Evolutionary conservation across 2,888 invertebrate species (phyloP), one percentile per base, ranked within the genome.

Genomic region (Xanthorhoe spadicearia): DNA sequence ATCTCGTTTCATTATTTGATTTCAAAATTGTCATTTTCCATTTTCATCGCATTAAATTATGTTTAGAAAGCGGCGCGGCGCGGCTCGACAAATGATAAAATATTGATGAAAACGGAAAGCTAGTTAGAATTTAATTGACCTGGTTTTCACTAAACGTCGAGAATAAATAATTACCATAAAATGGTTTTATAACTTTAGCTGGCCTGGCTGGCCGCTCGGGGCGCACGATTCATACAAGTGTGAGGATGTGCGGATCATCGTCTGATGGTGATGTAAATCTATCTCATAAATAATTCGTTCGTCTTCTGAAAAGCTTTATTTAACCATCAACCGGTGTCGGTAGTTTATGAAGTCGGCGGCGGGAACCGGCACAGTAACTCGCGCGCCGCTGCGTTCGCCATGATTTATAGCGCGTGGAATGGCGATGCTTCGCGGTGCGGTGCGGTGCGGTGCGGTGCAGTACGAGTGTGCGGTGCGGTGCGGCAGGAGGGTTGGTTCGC

Each of bases 181-280:
- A 48, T 48, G 7, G 48, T 17, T 48, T 46, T 48, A 17, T 17
- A 43, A 10, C 9, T 9, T 2, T 38, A 38, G 35, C 35, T 38
- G n/a, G n/a, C n/a, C 10, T 2, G 10, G 38, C 38, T 43, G 13
- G 38, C 38, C 10, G 13, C 10, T 43, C 4, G 38, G 38, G 13
- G 38, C 13, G 23, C 38, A 43, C 13, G 13, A 43, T 13, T 43
- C 2, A 13, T 13, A 32, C 3, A 43, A 13, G 13, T 43, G 38
- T 13, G 38, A 10, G 38, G 38, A n/a, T 13, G 19, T 15, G 46
- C 46, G 48, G 10, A 23, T 56, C 56, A 56, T 56, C 46, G 46
- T 48, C 48, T 46, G 9, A 56, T 56, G 46, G 28, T 49, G 9
- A 49, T 57, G 48, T 57, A 28, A 48, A 56, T 56, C 28, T 15